A percentile compares a stretch with the other conserved stretches of the same genome.
These are phyloP conservation scores for Balaeniceps rex DNA, from an alignment of 2,113 vertebrate species.

Conservation along the genomic window DNA sequence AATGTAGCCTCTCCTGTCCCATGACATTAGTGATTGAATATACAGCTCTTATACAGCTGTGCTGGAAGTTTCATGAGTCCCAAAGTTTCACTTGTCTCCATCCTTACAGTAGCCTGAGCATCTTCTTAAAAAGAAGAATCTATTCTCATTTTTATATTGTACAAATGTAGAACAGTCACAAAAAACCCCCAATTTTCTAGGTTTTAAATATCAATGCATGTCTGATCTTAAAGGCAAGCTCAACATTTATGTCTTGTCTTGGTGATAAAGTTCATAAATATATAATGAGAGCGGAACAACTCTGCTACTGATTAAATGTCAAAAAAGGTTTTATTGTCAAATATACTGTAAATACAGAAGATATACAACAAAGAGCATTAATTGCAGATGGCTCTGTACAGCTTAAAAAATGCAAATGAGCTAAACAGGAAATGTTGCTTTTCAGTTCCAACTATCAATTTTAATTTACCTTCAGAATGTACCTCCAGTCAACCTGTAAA, in stretches of 20 bases:
- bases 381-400: conserved; percentile 3
- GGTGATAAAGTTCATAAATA: conserved; percentile 63
- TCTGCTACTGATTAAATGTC: conserved; percentile 62
- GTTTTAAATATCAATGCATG: neutral
- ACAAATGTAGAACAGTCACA: neutral
- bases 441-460: conserved; percentile 10
- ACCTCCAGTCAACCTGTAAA: neutral
- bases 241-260: conserved; percentile 54
- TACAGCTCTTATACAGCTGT: neutral
- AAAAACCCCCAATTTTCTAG: neutral
- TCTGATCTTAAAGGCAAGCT: conserved; percentile 29
- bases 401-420: neutral
- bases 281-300: conserved; percentile 52
- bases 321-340: conserved; percentile 64
- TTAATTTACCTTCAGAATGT: neutral
- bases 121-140: neutral
- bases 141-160: neutral
- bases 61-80: neutral
- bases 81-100: neutral
- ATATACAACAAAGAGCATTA: conserved; percentile 53
- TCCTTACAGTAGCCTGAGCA: neutral
- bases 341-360: conserved; percentile 48
- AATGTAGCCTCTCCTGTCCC: neutral
- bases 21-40: neutral
- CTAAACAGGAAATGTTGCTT: neutral